These are phyloP conservation scores for Cephalopholis sonnerati DNA, from an alignment of 2,113 vertebrate species.

Conservation along the genomic window DNA sequence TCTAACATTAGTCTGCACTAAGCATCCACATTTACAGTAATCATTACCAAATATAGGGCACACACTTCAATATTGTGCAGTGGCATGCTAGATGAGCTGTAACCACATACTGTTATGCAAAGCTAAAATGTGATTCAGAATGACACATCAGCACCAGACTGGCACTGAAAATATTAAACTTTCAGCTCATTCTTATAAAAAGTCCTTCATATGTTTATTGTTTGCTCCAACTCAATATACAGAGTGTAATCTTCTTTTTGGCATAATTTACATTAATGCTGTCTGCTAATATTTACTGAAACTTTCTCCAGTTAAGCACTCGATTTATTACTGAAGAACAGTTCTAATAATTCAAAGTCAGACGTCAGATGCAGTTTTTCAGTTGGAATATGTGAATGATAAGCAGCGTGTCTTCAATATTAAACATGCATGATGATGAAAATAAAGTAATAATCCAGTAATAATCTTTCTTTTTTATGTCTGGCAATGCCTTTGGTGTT, in stretches of 20 bases:
- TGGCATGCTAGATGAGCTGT: conserved; percentile 32
- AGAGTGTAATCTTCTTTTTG: neutral
- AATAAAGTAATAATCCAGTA: neutral
- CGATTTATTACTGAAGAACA: conserved; percentile 21
- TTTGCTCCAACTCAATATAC: neutral
- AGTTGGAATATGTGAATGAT: conserved; percentile 1
- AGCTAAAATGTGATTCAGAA: conserved; percentile 26
- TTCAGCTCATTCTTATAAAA: neutral
- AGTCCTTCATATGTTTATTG: neutral
- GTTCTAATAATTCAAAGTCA: neutral
- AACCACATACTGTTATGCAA: conserved; percentile 36
- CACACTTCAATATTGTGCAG: conserved; percentile 25
- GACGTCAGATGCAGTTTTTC: conserved; percentile 19
- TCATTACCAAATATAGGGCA: conserved; percentile 31
- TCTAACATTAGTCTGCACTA: conserved; percentile 33
- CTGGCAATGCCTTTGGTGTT: neutral
- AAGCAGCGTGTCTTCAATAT: neutral
- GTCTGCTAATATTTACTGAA: neutral
- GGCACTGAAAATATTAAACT: conserved; percentile 1
- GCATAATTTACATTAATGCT: conserved; percentile 3
- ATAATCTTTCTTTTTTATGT: too few relatives aligned
- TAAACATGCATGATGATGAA: neutral
- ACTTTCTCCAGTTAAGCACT: conserved; percentile 2
- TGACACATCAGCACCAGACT: conserved; percentile 26
- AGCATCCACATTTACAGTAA: conserved; percentile 48